Conservation (phyloP, 1,140 invertebrate genomes). For the Trissolcus basalis region DNA sequence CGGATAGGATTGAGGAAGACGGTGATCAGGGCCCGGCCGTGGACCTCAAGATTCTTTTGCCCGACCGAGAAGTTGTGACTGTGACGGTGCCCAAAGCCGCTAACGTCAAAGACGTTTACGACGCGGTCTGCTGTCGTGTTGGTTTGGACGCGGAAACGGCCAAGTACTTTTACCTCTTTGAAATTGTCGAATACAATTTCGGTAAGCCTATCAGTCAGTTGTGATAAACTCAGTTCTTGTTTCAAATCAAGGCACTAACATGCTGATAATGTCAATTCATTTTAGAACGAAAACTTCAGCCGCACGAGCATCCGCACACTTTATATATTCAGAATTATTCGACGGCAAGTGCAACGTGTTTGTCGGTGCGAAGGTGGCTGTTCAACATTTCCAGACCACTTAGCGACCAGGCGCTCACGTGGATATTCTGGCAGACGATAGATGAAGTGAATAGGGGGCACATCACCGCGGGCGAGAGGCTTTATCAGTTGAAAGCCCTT, state of each 20-base stretch:
- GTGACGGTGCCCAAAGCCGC: conserved; percentile 94
- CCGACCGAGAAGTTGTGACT: conserved; percentile 91
- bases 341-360: conserved; percentile 97
- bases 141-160: conserved; percentile 86
- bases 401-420: conserved; percentile 83
- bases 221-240: neutral
- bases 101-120: conserved; percentile 93
- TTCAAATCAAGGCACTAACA: too few relatives aligned
- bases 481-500: conserved; percentile 96
- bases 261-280: too few relatives aligned
- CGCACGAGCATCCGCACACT: conserved; percentile 96
- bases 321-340: conserved; percentile 99
- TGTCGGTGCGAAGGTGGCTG: conserved; percentile 95
- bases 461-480: conserved; percentile 89
- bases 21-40: conserved; percentile 91
- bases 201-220: conserved; percentile 79
- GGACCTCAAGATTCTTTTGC: conserved; percentile 89
- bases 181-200: conserved; percentile 98
- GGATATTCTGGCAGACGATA: conserved; percentile 89
- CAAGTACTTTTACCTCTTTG: conserved; percentile 97
- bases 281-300: conserved; percentile 93
- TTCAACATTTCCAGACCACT: conserved; percentile 83
- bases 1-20: conserved; percentile 87
- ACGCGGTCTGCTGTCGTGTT: conserved; percentile 91
- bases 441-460: conserved; percentile 96